Evolutionary conservation across 2,888 invertebrate genomes (phyloP), one percentile per base, ranked within the genome.

Genomic region (Latrodectus elegans): DNA sequence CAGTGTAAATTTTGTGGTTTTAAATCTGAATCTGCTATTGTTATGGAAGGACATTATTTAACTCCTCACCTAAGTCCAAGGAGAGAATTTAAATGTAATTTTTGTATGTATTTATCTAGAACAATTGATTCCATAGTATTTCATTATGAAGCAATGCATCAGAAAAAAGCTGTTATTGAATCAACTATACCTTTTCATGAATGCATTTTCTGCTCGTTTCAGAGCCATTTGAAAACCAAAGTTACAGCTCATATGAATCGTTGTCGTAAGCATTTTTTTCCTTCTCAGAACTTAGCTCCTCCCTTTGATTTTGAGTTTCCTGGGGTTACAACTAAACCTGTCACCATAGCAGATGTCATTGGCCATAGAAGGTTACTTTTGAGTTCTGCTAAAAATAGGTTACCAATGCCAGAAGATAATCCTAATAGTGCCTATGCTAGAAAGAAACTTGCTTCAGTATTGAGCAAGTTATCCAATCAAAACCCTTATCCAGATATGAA

Each of bases 191-290:
- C 96, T 0, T 96, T 96, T 92, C 97, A 97, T 92, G 97, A 97
- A 92, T 98, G 98, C 92, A 95, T 96, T 0, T 96, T 97, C 91
- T 98, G 98, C 93, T 96, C 97, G 0, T 98, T 97, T 91, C 98
- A 98, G 92, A 97, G 97, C 91, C 97, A 97, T 91, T 96, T 97
- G 81, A 97, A 97, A 92, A 96, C 96, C 52, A 97, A 97, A 92
- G 93, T 98, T 90, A 96, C 96, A 0, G 94, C 97, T 65, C 98
- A 98, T 93, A 94, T 96, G 90, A 94, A 96, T 88, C 95, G 96
- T 2, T 98, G 98, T 92, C 94, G 95, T 68, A 97, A 97, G 92
- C 96, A 96, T 92, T 98, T 97, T 93, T 95, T 96, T 92, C 95
- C 97, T 0, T 97, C 97, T 90, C 93, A 95, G 72, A 98, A 98